Conservation (phyloP, 2,888 invertebrate genomes). For the Muscina levida region DNA sequence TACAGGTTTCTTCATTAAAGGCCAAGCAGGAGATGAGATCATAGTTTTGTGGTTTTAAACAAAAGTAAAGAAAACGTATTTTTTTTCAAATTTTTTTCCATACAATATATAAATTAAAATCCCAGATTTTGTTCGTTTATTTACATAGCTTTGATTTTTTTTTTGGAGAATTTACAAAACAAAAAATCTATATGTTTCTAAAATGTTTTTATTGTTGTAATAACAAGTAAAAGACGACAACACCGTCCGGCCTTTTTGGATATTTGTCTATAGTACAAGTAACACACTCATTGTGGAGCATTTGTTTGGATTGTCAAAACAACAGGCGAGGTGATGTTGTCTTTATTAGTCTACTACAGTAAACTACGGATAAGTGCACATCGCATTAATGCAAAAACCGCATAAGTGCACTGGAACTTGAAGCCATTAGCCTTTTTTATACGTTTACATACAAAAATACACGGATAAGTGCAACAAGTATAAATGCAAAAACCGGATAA, state of each 20-base stretch:
- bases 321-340: constrained; percentile 8
- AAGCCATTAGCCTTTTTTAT: no score
- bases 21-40: constrained; percentile 38
- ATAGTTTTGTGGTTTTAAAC: background rate
- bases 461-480: no score
- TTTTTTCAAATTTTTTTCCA: constrained; percentile 4
- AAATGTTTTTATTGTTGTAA: constrained; percentile 46
- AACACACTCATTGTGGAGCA: no score
- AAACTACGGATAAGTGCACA: no score
- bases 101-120: constrained; percentile 5
- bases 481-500: no score
- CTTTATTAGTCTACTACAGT: background rate
- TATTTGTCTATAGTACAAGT: background rate
- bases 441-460: no score
- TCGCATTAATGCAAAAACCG: no score
- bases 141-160: constrained; percentile 47
- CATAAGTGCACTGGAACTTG: no score
- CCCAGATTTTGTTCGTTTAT: constrained; percentile 12
- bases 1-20: constrained; percentile 50
- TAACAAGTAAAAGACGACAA: constrained; percentile 48
- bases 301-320: constrained; percentile 46
- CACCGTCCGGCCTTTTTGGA: constrained; percentile 4
- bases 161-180: no score
- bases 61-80: constrained; percentile 21
- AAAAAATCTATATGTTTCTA: no score